These are phyloP conservation scores for Pterobdella sp. DNA, from an alignment of 2,888 invertebrate species.

Conservation along the genomic window DNA sequence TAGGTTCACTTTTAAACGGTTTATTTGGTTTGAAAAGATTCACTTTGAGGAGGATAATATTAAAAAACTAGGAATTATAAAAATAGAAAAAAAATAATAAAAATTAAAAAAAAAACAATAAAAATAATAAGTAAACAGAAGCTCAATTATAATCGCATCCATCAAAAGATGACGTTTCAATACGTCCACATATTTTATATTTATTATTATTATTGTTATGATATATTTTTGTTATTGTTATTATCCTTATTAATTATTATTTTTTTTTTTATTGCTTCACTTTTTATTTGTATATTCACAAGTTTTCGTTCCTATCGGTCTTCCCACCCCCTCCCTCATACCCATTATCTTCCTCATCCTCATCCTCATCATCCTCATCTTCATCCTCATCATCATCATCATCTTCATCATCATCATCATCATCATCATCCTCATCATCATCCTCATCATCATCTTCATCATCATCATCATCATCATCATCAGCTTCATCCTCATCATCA, in stretches of 20 bases:
- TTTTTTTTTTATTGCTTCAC: neutral
- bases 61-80: too few relatives aligned
- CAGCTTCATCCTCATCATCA: neutral
- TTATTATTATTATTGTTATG: neutral
- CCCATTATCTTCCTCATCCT: conserved; percentile 5
- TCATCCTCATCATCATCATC: neutral
- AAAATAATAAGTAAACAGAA: too few relatives aligned
- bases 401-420: neutral
- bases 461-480: conserved; percentile 1
- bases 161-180: too few relatives aligned
- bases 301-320: neutral
- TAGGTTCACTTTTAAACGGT: too few relatives aligned
- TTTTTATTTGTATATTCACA: neutral
- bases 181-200: neutral
- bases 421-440: neutral
- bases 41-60: too few relatives aligned
- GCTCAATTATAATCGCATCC: too few relatives aligned
- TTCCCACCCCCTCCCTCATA: neutral
- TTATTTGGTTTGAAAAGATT: too few relatives aligned
- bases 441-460: neutral
- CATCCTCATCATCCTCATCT: conserved; percentile 3
- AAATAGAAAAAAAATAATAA: too few relatives aligned
- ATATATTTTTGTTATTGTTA: neutral
- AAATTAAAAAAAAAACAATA: too few relatives aligned
- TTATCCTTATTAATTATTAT: neutral